Base-by-base conservation (phyloP, 2,113 vertebrate species). In the Gobius niger region DNA sequence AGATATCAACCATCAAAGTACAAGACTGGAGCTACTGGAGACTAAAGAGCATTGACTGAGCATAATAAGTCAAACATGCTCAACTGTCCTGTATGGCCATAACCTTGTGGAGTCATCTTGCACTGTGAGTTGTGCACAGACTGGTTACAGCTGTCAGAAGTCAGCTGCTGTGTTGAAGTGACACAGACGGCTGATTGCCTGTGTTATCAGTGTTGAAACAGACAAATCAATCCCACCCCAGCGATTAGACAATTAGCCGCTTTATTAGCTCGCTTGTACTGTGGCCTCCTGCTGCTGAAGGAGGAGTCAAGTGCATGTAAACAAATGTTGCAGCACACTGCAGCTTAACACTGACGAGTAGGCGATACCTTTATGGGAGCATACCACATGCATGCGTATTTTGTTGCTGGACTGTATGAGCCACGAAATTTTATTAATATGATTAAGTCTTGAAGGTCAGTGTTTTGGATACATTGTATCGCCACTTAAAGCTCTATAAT, bases 171-270 rank as follows among this genome's bases (percentile, higher is more conserved):
- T 50, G 34, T 64, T 47, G 11, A 66, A 72, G 73, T 63, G 18
- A 41, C 41, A 52, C 5, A 80, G 66, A 70, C 63, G 75, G 76
- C 83, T 82, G 84, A 85, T 83, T 85, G 74, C 85, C 79, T 71
- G 68, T 78, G 80, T 87, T 89, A 87, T 89, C 85, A 86, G 80
- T 86, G 85, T 87, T 86, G 78, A 86, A 89, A 87, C 87, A 89
- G 87, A 87, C 84, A 78, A 87, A 89, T 87, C 87, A 89, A 87
- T 87, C 85, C 82, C 44, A 42, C 78, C 82, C 73, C 44, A 82
- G 86, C 85, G 81, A 72, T 67, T 77, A 73, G 18, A 87, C 83
- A 86, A 87, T 89, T 87, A 87, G 78, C 70, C 59, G 80, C 85
- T 86, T 87, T 87, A 87, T 89, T 89, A 87, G 83, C 66, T 70